Evolutionary conservation across 2,113 vertebrate genomes (phyloP), one percentile per base, ranked within the genome.

Genomic region (Mastomys coucha): DNA sequence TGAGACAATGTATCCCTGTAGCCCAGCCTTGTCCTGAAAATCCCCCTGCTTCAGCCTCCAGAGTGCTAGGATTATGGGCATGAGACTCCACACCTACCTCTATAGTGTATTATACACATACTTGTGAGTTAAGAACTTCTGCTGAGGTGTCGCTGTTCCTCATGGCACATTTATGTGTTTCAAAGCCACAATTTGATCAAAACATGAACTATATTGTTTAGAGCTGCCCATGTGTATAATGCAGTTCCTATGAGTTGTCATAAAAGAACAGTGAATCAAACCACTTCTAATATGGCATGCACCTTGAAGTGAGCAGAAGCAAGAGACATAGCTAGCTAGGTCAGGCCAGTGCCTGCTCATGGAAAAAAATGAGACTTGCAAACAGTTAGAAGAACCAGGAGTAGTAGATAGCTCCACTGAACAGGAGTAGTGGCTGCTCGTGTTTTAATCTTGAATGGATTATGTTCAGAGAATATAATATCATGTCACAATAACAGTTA

Each of bases 61-160:
- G 67, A 28, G 22, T 39, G 11, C 49, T 73, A 53, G 67, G 4
- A 39, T 88, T 88, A 56, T 49, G 65, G 51, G 69, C 65, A 12
- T 28, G 45, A 73, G 36, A n/a, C 67, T 39, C 49, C 20, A 31
- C 20, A 53, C 2, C 20, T 70, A 8, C 19, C 69, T 73, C 4
- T 72, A 39, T 8, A 73, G 45, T 56, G n/a, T 81, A 5, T 76
- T 76, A n/a, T 3, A 91, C 4, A 49, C 5, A 33, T 4, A 17
- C 22, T 33, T 3, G 1, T 0, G 10, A 22, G n/a, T 6, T n/a
- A 24, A n/a, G 1, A 26, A 78, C 5, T 56, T 51, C 56, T 78
- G 70, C 39, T 88, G 56, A 26, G 7, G 22, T 87, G 87, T 42
- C 51, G 12, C 8, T 87, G 22, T 75, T 12, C 82, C 69, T 95